A percentile compares a stretch with the other conserved stretches of the same genome.
Conservation (phyloP, 1,140 invertebrate genomes). For the Drosophila rhopaloa region DNA sequence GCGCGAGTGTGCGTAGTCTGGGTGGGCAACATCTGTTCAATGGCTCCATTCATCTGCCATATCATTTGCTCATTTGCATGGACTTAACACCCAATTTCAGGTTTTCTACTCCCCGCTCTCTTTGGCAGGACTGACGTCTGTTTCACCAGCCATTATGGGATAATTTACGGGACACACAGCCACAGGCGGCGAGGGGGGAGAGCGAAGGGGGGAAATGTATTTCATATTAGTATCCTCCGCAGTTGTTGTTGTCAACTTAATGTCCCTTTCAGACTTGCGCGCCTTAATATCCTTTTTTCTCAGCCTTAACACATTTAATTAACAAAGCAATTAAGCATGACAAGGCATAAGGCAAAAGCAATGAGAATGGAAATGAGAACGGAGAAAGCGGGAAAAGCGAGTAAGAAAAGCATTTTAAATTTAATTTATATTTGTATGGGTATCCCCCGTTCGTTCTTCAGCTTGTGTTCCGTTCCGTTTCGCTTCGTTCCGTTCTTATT, state of each 20-base stretch:
- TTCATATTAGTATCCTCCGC: constrained; percentile 68
- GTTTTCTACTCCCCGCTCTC: background rate
- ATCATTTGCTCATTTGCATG: constrained; percentile 69
- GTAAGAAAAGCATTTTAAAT: constrained; percentile 69
- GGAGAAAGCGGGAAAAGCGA: constrained; percentile 22
- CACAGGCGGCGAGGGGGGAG: background rate
- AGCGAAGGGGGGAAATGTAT: constrained; percentile 47
- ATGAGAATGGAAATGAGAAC: constrained; percentile 52
- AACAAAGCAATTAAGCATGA: constrained; percentile 82
- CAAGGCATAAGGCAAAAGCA: constrained; percentile 71
- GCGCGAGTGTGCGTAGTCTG: background rate
- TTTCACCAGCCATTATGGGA: constrained; percentile 61
- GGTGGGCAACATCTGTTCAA: constrained; percentile 28
- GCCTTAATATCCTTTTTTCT: constrained; percentile 70
- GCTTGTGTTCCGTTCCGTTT: constrained; percentile 36
- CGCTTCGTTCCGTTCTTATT: constrained; percentile 52
- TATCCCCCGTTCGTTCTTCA: constrained; percentile 6
- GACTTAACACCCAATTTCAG: constrained; percentile 63
- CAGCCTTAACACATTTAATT: constrained; percentile 78
- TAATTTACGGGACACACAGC: constrained; percentile 64
- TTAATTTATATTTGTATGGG: constrained; percentile 65
- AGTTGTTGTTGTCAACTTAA: constrained; percentile 71
- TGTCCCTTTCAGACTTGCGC: constrained; percentile 68
- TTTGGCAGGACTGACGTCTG: constrained; percentile 15
- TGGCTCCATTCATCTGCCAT: constrained; percentile 30